Conservation (phyloP, 2,797 vertebrate genomes). For the Rousettus madagascariensis region DNA sequence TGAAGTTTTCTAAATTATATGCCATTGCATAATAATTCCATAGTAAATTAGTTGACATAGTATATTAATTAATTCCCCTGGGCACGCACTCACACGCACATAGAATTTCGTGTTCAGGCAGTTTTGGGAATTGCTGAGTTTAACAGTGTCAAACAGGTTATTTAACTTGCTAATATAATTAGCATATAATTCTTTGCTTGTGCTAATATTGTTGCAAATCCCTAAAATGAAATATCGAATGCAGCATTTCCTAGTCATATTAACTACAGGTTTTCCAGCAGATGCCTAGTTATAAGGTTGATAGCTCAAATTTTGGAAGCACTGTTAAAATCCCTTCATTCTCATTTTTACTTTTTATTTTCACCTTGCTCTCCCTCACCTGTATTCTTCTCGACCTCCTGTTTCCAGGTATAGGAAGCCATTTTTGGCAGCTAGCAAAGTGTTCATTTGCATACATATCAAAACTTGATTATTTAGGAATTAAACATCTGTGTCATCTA, state of each 20-base stretch:
- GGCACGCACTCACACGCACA: neutral
- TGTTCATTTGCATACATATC: neutral
- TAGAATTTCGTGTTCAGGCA: neutral
- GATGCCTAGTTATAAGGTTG: neutral
- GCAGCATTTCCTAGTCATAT: neutral
- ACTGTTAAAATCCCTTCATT: neutral
- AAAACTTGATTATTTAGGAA: neutral
- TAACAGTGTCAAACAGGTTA: neutral
- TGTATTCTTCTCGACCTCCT: neutral
- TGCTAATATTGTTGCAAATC: neutral
- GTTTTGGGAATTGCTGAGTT: neutral
- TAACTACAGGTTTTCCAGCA: neutral
- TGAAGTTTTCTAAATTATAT: neutral
- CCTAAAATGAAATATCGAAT: neutral
- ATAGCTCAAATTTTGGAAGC: neutral
- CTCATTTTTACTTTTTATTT: constrained; percentile 14
- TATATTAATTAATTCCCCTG: neutral
- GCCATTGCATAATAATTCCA: neutral
- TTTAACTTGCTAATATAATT: neutral
- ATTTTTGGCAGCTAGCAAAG: constrained; percentile 7
- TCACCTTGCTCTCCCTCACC: neutral
- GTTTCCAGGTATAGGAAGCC: neutral
- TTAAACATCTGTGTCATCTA: neutral
- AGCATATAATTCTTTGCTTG: neutral
- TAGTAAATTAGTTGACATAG: neutral